Evolutionary conservation across 1,140 invertebrate genomes (phyloP).

Genomic region (Caenorhabditis tropicalis): DNA sequence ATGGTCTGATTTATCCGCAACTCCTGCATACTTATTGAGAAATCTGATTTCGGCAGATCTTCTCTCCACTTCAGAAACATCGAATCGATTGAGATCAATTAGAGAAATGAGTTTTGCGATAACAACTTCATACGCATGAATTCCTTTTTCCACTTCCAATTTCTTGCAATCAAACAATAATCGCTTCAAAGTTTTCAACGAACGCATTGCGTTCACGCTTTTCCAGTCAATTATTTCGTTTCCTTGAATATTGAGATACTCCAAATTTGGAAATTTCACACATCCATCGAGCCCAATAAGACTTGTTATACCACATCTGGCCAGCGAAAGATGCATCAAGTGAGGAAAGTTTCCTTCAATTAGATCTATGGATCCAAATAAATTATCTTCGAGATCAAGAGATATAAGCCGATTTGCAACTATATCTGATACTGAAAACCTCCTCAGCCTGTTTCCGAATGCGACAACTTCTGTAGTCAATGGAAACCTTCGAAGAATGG

Average conservation of each 20-base stretch:
- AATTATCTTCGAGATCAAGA: constrained; percentile 51
- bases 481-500: background rate
- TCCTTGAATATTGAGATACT: constrained; percentile 20
- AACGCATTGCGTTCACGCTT: constrained; percentile 41
- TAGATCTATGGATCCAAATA: constrained; percentile 2
- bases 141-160: constrained; percentile 19
- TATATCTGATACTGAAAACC: background rate
- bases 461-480: constrained; percentile 9
- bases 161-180: constrained; percentile 46
- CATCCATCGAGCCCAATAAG: background rate
- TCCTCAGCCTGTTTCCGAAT: constrained; percentile 15
- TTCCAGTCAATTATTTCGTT: constrained; percentile 44
- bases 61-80: constrained; percentile 46
- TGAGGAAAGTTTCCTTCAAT: constrained; percentile 46
- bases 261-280: constrained; percentile 21
- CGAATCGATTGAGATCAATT: constrained; percentile 54
- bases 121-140: constrained; percentile 35
- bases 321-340: constrained; percentile 25
- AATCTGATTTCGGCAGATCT: constrained; percentile 55
- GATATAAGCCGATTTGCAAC: constrained; percentile 7
- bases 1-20: background rate
- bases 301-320: constrained; percentile 25
- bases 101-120: constrained; percentile 49
- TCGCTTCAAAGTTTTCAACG: constrained; percentile 24
- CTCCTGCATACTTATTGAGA: constrained; percentile 52